These are phyloP conservation scores for Yponomeuta malinellus DNA, from an alignment of 2,888 invertebrate species.

Conservation along the genomic window DNA sequence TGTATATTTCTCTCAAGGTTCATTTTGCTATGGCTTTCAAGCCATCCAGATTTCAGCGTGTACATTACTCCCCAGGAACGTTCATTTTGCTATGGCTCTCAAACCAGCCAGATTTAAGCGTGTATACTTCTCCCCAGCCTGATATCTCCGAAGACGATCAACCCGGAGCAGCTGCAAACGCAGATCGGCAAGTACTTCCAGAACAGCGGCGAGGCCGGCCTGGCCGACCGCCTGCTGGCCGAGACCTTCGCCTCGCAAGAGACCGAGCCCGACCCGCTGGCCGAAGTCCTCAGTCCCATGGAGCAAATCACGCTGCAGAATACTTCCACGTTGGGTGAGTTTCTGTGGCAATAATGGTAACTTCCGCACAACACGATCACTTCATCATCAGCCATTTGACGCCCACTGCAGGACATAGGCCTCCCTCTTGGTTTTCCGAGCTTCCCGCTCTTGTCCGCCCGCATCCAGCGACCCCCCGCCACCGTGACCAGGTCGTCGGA, in stretches of 20 bases:
- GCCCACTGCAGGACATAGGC: too few relatives aligned
- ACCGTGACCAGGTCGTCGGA: too few relatives aligned
- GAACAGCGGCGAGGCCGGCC: constrained; percentile 25
- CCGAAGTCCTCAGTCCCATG: constrained; percentile 39
- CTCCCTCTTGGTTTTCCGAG: too few relatives aligned
- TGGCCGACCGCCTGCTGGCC: constrained; percentile 41
- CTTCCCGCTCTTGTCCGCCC: too few relatives aligned
- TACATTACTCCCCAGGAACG: too few relatives aligned
- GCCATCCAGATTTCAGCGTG: too few relatives aligned
- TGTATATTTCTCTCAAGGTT: too few relatives aligned
- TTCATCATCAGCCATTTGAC: too few relatives aligned
- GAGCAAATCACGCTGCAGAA: constrained; percentile 40
- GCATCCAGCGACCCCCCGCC: too few relatives aligned
- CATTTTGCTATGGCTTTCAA: too few relatives aligned
- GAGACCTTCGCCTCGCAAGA: constrained; percentile 38
- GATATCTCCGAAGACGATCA: constrained; percentile 31
- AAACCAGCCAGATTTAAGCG: too few relatives aligned
- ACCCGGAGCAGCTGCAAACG: constrained; percentile 29
- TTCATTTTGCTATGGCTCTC: too few relatives aligned
- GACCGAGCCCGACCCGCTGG: constrained; percentile 38
- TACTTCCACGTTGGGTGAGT: constrained; percentile 33
- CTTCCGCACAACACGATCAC: constrained; percentile 10
- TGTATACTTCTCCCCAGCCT: constrained; percentile 27
- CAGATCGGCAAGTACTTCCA: constrained; percentile 37
- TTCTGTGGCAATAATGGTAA: constrained; percentile 23